A percentile compares a stretch with the other conserved stretches of the same genome.
Conservation (phyloP, 1,140 invertebrate genomes). For the Formica selysi region DNA sequence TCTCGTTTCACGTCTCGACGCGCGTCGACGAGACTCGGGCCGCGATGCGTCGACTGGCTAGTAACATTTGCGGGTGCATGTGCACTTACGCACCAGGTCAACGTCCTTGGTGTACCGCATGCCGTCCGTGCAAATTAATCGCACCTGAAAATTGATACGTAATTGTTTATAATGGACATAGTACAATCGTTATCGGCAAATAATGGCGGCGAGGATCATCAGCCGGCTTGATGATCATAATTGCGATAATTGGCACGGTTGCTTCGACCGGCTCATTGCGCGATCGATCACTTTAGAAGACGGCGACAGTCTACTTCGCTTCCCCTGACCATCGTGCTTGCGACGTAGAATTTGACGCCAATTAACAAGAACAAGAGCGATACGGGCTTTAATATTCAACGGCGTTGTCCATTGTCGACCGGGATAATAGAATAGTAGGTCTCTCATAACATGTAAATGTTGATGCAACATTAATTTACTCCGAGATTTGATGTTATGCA, state of each 20-base stretch:
- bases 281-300: constrained; percentile 28
- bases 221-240: constrained; percentile 37
- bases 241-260: constrained; percentile 35
- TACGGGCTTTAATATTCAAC: constrained; percentile 17
- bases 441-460: constrained; percentile 18
- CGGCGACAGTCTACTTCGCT: neutral
- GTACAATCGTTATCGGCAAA: neutral
- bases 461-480: constrained; percentile 38
- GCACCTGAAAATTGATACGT: constrained; percentile 87
- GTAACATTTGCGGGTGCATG: constrained; percentile 94
- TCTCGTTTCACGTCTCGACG: constrained; percentile 68
- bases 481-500: neutral
- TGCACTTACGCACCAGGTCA: constrained; percentile 97
- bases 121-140: constrained; percentile 96
- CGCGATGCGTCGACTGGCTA: constrained; percentile 82
- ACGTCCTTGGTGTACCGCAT: constrained; percentile 97
- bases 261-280: constrained; percentile 6
- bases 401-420: neutral
- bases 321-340: neutral
- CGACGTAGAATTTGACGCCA: constrained; percentile 12
- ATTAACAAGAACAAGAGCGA: constrained; percentile 33
- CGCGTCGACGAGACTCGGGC: constrained; percentile 62
- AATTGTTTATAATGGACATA: constrained; percentile 41
- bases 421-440: neutral
- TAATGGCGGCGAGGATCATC: neutral